Percentiles rank a stretch among this genome's conserved stretches.
These are phyloP conservation scores for Coendou prehensilis DNA, from an alignment of 2,797 vertebrate species.

Conservation along the genomic window DNA sequence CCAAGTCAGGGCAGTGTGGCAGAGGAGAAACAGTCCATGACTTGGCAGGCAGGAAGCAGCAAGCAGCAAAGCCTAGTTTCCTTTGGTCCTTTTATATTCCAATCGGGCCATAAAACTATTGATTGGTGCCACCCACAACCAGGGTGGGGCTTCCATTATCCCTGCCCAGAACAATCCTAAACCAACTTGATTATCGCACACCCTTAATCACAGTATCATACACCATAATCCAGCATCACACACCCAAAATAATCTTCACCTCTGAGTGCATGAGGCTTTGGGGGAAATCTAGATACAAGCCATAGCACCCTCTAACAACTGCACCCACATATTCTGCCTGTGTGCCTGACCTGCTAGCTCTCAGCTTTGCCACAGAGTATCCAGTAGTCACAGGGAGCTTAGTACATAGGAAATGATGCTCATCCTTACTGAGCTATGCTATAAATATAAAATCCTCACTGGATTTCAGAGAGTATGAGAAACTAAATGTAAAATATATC, in stretches of 20 bases:
- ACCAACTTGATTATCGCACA: background rate
- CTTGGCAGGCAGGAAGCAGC: background rate
- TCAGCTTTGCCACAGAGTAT: rapidly evolving
- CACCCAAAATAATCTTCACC: background rate
- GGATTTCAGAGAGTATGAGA: background rate
- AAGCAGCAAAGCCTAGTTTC: background rate
- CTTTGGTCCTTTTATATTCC: background rate
- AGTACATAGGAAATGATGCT: background rate
- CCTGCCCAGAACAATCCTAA: background rate
- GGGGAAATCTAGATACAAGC: background rate
- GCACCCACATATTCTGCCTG: too few species aligned
- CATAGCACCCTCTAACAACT: background rate
- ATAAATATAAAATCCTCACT: background rate
- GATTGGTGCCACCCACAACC: background rate
- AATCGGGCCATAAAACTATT: background rate
- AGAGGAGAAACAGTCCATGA: background rate
- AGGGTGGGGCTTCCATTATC: background rate
- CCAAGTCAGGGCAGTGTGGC: background rate
- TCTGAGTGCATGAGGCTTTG: background rate
- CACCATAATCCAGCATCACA: background rate
- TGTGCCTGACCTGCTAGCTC: too few species aligned
- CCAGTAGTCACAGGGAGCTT: rapidly evolving
- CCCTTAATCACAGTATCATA: background rate
- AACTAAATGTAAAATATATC: background rate
- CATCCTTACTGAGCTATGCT: background rate